These are phyloP conservation scores for Moxostoma hubbsi DNA, from an alignment of 2,797 vertebrate species.

Conservation along the genomic window DNA sequence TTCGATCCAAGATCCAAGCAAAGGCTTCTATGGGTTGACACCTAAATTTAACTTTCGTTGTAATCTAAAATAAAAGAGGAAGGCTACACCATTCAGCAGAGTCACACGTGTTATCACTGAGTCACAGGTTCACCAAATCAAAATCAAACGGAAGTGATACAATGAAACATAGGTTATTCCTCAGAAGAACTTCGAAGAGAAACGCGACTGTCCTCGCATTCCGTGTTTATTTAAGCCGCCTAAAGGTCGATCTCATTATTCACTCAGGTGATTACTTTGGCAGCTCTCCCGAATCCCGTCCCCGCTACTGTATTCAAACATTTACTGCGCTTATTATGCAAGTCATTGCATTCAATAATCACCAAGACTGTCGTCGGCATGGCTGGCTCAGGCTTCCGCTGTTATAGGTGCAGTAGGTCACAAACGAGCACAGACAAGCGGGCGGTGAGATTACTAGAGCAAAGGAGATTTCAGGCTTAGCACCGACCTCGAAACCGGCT, in stretches of 20 bases:
- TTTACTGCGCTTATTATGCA: too few relatives aligned
- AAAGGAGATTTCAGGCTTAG: constrained; percentile 71
- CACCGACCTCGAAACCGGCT: constrained; percentile 72
- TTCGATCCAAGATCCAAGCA: not conserved
- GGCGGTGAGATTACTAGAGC: constrained; percentile 50
- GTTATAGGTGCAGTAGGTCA: constrained; percentile 12
- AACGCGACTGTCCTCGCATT: not conserved
- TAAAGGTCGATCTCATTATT: not conserved
- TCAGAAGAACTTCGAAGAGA: not conserved
- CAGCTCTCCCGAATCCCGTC: not conserved
- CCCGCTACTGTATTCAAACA: not conserved
- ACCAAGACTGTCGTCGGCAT: not conserved
- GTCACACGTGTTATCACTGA: not conserved
- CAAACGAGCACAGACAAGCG: not conserved
- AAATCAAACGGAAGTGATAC: too few relatives aligned
- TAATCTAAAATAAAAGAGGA: not conserved
- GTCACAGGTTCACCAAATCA: not conserved
- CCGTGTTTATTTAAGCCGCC: constrained; percentile 16
- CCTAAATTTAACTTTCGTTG: not conserved
- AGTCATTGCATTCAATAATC: too few relatives aligned
- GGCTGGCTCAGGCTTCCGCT: not conserved
- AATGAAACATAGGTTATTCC: not conserved
- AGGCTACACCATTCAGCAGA: not conserved
- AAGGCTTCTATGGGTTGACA: not conserved
- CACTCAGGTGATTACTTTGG: not conserved